phyloP scores from a whole-genome alignment of 1,140 invertebrate genomes.

The Drosophila sechellia region DNA sequence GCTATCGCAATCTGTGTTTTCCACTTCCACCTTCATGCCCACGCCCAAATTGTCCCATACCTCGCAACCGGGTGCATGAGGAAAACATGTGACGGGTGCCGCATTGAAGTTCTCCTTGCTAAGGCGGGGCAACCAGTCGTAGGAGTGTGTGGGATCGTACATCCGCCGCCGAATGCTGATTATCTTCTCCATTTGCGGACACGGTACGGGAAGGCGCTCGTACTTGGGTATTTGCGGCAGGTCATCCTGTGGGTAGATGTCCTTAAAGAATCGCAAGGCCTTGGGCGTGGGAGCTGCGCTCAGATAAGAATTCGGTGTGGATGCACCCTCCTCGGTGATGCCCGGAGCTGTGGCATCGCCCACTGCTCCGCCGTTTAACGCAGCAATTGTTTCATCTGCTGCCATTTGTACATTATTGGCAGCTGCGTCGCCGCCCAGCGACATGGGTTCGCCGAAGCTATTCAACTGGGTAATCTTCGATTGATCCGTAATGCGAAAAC shows the following conservation, averaged over 20 bases:
- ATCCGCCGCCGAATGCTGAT: constrained; percentile 85
- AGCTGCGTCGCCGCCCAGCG: constrained; percentile 64
- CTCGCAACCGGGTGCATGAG: constrained; percentile 95
- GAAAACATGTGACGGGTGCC: constrained; percentile 95
- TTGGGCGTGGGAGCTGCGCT: constrained; percentile 64
- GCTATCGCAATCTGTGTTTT: constrained; percentile 95
- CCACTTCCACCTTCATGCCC: constrained; percentile 98
- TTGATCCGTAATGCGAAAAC: constrained; percentile 82
- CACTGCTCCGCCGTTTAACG: constrained; percentile 64
- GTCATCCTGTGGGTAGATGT: constrained; percentile 85
- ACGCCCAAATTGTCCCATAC: constrained; percentile 97
- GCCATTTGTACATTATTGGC: constrained; percentile 74
- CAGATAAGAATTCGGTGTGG: constrained; percentile 28
- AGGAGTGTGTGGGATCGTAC: constrained; percentile 89
- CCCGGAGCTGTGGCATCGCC: constrained; percentile 60
- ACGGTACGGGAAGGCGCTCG: constrained; percentile 73
- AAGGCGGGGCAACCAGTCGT: constrained; percentile 93
- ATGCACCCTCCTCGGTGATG: constrained; percentile 35
- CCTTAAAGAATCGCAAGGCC: constrained; percentile 73
- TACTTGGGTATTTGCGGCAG: constrained; percentile 85
- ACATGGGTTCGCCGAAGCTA: constrained; percentile 77
- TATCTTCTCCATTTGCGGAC: constrained; percentile 85
- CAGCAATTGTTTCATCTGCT: constrained; percentile 66
- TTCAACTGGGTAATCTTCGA: constrained; percentile 82
- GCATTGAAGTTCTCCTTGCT: constrained; percentile 91